Evolutionary conservation across 2,113 vertebrate genomes (phyloP).

Genomic region (Pteruthius melanotis): DNA sequence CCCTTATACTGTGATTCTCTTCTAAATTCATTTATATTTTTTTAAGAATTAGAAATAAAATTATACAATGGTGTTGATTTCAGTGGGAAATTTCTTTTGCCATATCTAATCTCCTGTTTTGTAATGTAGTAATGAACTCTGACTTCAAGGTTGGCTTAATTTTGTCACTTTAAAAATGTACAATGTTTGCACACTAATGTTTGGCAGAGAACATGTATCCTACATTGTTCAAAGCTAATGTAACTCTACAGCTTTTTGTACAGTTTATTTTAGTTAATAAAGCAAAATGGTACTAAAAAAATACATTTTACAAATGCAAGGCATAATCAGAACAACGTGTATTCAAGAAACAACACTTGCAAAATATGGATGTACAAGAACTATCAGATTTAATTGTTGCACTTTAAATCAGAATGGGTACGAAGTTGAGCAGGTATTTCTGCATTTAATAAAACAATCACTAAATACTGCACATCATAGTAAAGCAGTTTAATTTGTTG

Average conservation of each 20-base stretch:
- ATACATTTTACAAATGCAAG: constrained; percentile 36
- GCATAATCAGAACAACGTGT: background rate
- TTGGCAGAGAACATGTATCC: constrained; percentile 61
- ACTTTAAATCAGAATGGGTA: constrained; percentile 56
- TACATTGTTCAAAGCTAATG: constrained; percentile 69
- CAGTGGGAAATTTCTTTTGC: constrained; percentile 63
- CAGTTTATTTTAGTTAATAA: constrained; percentile 75
- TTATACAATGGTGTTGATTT: constrained; percentile 71
- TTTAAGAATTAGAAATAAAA: constrained; percentile 76
- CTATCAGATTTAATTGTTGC: constrained; percentile 32
- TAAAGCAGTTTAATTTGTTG: constrained; percentile 59
- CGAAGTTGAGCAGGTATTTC: constrained; percentile 38
- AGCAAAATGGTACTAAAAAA: constrained; percentile 62
- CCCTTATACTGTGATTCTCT: constrained; percentile 80
- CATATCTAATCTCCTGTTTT: constrained; percentile 56
- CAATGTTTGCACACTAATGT: constrained; percentile 68
- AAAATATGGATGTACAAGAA: constrained; percentile 38
- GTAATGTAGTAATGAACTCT: constrained; percentile 51
- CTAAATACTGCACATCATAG: constrained; percentile 24
- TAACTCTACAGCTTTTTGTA: constrained; percentile 72
- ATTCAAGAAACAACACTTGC: constrained; percentile 13
- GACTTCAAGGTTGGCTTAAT: constrained; percentile 63
- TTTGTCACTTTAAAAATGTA: constrained; percentile 74
- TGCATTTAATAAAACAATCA: constrained; percentile 59
- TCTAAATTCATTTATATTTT: constrained; percentile 75